These are phyloP conservation scores for Vireo altiloquus DNA, from an alignment of 2,113 vertebrate species.

Conservation along the genomic window DNA sequence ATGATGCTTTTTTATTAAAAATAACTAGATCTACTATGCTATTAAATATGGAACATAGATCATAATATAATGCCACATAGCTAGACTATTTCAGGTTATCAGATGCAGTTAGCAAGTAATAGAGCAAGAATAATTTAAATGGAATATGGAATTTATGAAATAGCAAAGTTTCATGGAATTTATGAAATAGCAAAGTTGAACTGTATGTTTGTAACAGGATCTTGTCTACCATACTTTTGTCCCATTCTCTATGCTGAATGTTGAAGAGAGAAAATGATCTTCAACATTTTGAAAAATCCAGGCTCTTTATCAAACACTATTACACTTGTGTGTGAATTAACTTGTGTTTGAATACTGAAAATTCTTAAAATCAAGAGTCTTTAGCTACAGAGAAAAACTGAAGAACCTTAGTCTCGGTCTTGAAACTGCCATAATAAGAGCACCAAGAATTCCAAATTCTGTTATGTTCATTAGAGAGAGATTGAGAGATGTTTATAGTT, in stretches of 20 bases:
- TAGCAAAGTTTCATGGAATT: not conserved
- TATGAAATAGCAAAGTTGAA: not conserved
- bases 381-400: not conserved
- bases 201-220: not conserved
- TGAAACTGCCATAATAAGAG: not conserved
- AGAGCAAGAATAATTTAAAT: too few relatives aligned
- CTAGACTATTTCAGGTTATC: slow-evolving; percentile 26
- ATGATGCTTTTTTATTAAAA: slow-evolving; percentile 57
- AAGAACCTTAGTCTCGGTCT: not conserved
- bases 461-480: not conserved
- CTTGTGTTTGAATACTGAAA: not conserved
- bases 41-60: slow-evolving; percentile 61
- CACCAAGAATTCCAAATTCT: not conserved
- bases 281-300: not conserved
- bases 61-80: slow-evolving; percentile 10
- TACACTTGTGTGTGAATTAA: not conserved
- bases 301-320: not conserved
- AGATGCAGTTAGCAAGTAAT: not conserved
- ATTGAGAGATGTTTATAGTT: not conserved
- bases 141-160: not conserved
- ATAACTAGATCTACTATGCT: slow-evolving; percentile 57
- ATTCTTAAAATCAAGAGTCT: not conserved
- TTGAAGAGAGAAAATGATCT: not conserved
- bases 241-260: not conserved
- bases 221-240: not conserved